phyloP scores from a whole-genome alignment of 2,888 invertebrate genomes.

The Stegophylla sp. region DNA sequence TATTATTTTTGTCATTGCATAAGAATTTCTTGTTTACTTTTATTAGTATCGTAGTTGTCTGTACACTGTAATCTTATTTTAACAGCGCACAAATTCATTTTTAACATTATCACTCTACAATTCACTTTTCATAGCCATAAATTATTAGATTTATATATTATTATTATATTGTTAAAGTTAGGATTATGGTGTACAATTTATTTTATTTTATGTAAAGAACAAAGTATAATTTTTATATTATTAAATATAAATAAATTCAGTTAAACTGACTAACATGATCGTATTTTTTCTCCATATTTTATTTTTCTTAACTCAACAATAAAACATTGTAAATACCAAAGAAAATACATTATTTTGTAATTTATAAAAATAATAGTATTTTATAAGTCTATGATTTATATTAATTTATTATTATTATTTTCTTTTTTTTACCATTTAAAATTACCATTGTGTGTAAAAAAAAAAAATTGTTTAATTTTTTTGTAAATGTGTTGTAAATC shows the following conservation, averaged over 20 bases:
- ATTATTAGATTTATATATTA: conserved; percentile 24
- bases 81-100: conserved; percentile 24
- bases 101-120: not conserved
- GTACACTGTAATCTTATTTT: conserved; percentile 41
- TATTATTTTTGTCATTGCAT: conserved; percentile 6
- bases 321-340: conserved; percentile 58
- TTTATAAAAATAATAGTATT: conserved; percentile 48
- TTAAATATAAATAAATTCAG: conserved; percentile 33
- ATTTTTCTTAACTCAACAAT: conserved; percentile 20
- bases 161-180: conserved; percentile 25
- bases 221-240: conserved; percentile 35
- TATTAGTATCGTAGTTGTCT: conserved; percentile 33
- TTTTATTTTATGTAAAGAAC: conserved; percentile 30
- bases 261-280: conserved; percentile 42
- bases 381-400: conserved; percentile 50
- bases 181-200: conserved; percentile 26
- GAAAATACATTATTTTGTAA: conserved; percentile 53
- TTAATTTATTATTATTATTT: conserved; percentile 51
- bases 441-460: conserved; percentile 59
- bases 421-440: conserved; percentile 56
- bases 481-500: conserved; percentile 59
- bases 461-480: conserved; percentile 47
- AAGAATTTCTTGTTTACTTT: conserved; percentile 13
- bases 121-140: conserved; percentile 16
- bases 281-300: conserved; percentile 27